Conservation (phyloP, 2,888 invertebrate genomes). For the Caenorhabditis uteleia region DNA sequence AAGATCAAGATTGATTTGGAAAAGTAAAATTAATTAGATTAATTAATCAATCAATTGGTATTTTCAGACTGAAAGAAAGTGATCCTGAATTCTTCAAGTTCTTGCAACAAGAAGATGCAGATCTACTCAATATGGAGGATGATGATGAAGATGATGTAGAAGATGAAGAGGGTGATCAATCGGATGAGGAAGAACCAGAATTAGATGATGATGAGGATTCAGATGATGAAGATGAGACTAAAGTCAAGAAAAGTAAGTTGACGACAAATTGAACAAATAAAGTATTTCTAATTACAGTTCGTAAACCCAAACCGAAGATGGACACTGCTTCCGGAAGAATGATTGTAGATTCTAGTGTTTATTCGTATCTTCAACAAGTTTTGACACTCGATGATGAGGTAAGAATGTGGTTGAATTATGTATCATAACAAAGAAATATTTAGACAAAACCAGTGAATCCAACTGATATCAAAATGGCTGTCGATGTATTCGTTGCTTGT, state of each 20-base stretch:
- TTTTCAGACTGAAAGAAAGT: conserved; percentile 39
- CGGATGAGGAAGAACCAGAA: conserved; percentile 46
- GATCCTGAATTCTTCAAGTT: conserved; percentile 65
- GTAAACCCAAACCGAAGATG: conserved; percentile 44
- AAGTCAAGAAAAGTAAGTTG: conserved; percentile 16
- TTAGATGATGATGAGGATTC: conserved; percentile 37
- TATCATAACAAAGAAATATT: too few relatives aligned
- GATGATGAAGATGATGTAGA: conserved; percentile 49
- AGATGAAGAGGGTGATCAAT: conserved; percentile 43
- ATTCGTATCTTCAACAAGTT: conserved; percentile 47
- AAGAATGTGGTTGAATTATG: too few relatives aligned
- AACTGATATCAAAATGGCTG: conserved; percentile 53
- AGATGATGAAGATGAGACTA: conserved; percentile 19
- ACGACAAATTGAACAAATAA: not conserved
- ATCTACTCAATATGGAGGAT: conserved; percentile 60
- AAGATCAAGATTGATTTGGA: conserved; percentile 43
- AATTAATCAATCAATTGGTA: not conserved
- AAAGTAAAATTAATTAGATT: conserved; percentile 10
- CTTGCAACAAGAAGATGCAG: conserved; percentile 63
- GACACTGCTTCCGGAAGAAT: conserved; percentile 39
- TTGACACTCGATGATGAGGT: conserved; percentile 35
- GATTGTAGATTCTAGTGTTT: conserved; percentile 49
- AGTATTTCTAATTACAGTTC: too few relatives aligned
- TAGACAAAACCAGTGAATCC: conserved; percentile 35
- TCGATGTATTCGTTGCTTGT: conserved; percentile 63